Percentiles rank a stretch among this genome's conserved stretches.
Evolutionary conservation across 2,888 invertebrate species (phyloP).

Genomic region (Agrotis ipsilon): DNA sequence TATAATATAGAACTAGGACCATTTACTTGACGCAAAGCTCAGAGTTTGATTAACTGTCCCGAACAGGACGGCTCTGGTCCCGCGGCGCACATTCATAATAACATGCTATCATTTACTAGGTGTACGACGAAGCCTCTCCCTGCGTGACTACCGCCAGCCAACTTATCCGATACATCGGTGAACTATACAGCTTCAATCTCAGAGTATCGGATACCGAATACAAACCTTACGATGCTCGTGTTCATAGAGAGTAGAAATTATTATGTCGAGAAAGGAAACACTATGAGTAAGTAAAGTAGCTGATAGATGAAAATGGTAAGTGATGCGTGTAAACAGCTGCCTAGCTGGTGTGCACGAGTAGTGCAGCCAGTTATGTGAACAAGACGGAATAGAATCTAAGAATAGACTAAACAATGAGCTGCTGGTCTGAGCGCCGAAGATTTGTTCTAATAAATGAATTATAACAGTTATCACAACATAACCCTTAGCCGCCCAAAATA

Average conservation of each 20-base stretch:
- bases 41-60: slow-evolving; percentile 52
- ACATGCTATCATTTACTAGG: slow-evolving; percentile 38
- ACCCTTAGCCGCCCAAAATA: neutral
- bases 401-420: slow-evolving; percentile 29
- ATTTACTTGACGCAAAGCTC: slow-evolving; percentile 28
- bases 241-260: slow-evolving; percentile 29
- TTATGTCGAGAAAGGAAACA: slow-evolving; percentile 28
- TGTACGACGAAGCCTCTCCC: slow-evolving; percentile 4
- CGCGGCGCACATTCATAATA: slow-evolving; percentile 32
- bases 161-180: slow-evolving; percentile 4
- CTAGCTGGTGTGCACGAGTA: too few species aligned
- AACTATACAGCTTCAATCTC: slow-evolving; percentile 7
- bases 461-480: neutral
- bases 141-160: neutral
- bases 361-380: slow-evolving; percentile 15
- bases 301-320: neutral
- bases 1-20: neutral
- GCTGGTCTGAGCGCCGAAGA: neutral
- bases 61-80: slow-evolving; percentile 25
- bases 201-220: neutral
- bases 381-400: slow-evolving; percentile 6
- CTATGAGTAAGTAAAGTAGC: slow-evolving; percentile 12
- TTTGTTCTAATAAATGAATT: slow-evolving; percentile 2
- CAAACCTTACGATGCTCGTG: slow-evolving; percentile 5
- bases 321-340: neutral